A percentile compares a stretch with the other conserved stretches of the same genome.
Conservation (phyloP, 2,888 invertebrate genomes). For the Panorpa germanica region DNA sequence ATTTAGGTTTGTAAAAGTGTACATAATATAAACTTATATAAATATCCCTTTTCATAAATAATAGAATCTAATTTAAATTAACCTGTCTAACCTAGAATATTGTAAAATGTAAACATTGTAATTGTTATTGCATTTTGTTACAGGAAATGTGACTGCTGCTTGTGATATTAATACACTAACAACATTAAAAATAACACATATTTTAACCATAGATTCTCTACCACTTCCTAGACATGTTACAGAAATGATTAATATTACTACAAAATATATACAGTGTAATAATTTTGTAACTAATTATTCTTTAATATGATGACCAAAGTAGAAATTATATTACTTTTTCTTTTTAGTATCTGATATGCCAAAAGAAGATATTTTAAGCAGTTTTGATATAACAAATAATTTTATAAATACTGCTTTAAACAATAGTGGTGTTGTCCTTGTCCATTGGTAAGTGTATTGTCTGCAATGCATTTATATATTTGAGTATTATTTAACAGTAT, state of each 20-base stretch:
- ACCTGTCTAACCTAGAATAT: background rate
- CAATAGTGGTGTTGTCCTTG: slow-evolving; percentile 47
- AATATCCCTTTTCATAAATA: slow-evolving; percentile 2
- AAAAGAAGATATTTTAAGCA: slow-evolving; percentile 64
- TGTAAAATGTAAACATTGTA: background rate
- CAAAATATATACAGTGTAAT: slow-evolving; percentile 57
- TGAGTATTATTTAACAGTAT: slow-evolving; percentile 4
- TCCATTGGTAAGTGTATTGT: slow-evolving; percentile 53
- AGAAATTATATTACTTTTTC: slow-evolving; percentile 10
- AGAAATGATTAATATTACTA: slow-evolving; percentile 41
- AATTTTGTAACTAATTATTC: slow-evolving; percentile 10
- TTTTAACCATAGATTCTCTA: slow-evolving; percentile 69
- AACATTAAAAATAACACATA: slow-evolving; percentile 47
- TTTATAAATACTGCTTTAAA: slow-evolving; percentile 55
- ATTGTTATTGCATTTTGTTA: slow-evolving; percentile 13
- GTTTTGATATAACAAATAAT: slow-evolving; percentile 54
- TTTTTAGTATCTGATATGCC: slow-evolving; percentile 62
- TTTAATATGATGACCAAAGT: slow-evolving; percentile 6
- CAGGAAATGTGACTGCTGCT: slow-evolving; percentile 67
- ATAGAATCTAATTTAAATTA: background rate
- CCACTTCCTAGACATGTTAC: slow-evolving; percentile 59
- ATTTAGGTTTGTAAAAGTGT: slow-evolving; percentile 4
- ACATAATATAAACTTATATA: slow-evolving; percentile 2
- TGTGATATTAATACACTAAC: slow-evolving; percentile 48
- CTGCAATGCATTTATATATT: background rate